phyloP scores from a whole-genome alignment of 2,113 vertebrate species.

The Corythaeola cristata region DNA sequence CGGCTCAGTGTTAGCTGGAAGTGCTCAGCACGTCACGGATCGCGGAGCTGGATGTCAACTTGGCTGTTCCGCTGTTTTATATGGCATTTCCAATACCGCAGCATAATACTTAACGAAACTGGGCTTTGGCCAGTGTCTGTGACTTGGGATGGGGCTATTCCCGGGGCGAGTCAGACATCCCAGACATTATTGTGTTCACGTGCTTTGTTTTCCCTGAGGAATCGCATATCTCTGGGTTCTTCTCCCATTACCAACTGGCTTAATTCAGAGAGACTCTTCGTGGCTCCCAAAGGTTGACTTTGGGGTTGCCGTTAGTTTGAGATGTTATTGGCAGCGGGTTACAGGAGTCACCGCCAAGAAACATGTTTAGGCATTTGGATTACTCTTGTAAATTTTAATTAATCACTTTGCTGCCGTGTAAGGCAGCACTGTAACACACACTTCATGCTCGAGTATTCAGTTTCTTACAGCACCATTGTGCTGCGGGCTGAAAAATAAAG shows the following conservation, averaged over 20 bases:
- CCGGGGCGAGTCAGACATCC: background rate
- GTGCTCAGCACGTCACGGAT: background rate
- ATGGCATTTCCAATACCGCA: background rate
- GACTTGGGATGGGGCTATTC: background rate
- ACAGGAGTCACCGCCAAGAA: background rate
- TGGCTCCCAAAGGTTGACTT: conserved; percentile 24
- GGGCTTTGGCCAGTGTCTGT: background rate
- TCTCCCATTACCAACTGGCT: background rate
- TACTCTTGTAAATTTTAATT: background rate
- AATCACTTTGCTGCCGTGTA: background rate
- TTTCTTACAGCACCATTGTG: background rate
- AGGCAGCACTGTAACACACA: background rate
- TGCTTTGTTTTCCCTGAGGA: background rate
- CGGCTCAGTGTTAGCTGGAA: background rate
- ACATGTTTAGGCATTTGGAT: background rate
- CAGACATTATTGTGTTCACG: background rate
- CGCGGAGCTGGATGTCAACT: background rate
- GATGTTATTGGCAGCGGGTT: conserved; percentile 3
- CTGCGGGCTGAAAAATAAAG: background rate
- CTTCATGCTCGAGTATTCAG: background rate
- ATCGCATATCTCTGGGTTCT: accelerated
- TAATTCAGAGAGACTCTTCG: background rate
- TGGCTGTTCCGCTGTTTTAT: background rate
- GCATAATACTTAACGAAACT: background rate
- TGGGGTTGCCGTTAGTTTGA: background rate